Percentiles rank a stretch among this genome's conserved stretches.
Conservation (phyloP, 2,888 invertebrate species). For the Drosophila hawaiiensis region DNA sequence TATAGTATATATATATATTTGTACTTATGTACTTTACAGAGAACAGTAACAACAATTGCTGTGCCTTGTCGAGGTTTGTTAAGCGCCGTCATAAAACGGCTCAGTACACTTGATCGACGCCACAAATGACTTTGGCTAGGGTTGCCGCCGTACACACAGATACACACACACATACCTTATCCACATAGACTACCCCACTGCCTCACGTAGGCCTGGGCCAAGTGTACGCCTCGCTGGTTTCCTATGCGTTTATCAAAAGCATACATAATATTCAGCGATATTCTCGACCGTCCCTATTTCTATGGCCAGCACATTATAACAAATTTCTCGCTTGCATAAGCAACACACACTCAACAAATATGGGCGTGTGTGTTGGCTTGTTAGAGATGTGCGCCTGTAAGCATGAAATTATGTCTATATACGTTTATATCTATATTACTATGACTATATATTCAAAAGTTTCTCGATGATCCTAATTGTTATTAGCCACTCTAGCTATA, state of each 20-base stretch:
- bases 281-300: slow-evolving; percentile 47
- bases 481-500: not conserved
- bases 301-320: slow-evolving; percentile 76
- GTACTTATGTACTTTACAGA: slow-evolving; percentile 2
- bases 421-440: not conserved
- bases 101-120: slow-evolving; percentile 80
- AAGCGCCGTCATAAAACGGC: slow-evolving; percentile 80
- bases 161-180: not conserved
- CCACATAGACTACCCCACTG: not conserved
- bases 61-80: slow-evolving; percentile 70
- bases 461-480: slow-evolving; percentile 4
- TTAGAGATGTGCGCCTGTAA: slow-evolving; percentile 55
- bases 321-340: slow-evolving; percentile 82
- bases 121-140: slow-evolving; percentile 74
- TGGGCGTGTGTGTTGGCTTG: slow-evolving; percentile 35
- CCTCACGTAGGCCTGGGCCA: slow-evolving; percentile 55
- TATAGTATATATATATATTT: not conserved
- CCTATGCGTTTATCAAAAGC: slow-evolving; percentile 80
- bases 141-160: slow-evolving; percentile 29
- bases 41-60: slow-evolving; percentile 44
- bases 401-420: slow-evolving; percentile 23
- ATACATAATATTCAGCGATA: slow-evolving; percentile 65
- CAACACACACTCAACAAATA: slow-evolving; percentile 67
- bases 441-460: slow-evolving; percentile 5
- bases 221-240: slow-evolving; percentile 73